phyloP scores from a whole-genome alignment of 2,113 vertebrate species.

The Campylorhamphus procurvoides region DNA sequence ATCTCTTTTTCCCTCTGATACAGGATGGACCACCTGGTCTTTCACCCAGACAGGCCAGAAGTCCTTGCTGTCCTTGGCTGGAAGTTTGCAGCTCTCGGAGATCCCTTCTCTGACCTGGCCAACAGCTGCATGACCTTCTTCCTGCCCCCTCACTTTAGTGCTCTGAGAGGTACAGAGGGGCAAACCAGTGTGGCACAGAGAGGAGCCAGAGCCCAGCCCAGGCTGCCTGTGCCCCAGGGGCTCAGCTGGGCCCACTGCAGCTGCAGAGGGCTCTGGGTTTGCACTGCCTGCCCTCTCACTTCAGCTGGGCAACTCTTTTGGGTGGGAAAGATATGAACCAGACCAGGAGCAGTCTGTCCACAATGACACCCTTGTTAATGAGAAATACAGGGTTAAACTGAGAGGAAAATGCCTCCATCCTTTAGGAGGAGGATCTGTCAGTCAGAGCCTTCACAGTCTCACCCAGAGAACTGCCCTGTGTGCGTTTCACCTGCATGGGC shows the following conservation, averaged over 20 bases:
- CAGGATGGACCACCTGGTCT: slow-evolving; percentile 85
- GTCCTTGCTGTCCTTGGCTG: slow-evolving; percentile 84
- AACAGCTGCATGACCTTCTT: slow-evolving; percentile 77
- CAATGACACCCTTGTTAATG: background rate
- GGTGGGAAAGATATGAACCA: background rate
- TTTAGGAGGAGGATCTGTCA: background rate
- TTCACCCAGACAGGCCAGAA: slow-evolving; percentile 78
- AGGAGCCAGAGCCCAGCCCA: background rate
- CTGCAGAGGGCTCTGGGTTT: background rate
- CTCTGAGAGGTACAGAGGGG: slow-evolving; percentile 75
- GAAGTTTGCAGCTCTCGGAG: slow-evolving; percentile 81
- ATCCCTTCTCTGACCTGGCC: slow-evolving; percentile 82
- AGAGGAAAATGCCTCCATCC: background rate
- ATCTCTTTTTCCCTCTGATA: slow-evolving; percentile 26
- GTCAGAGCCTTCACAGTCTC: background rate
- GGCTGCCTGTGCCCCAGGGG: background rate
- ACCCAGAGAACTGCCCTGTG: background rate
- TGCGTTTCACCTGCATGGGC: background rate
- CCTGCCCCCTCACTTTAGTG: slow-evolving; percentile 67
- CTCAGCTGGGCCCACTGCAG: background rate
- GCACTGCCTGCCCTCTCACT: background rate
- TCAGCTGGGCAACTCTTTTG: background rate
- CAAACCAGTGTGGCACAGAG: background rate
- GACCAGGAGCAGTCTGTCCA: background rate
- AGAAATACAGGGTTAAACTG: background rate